These are phyloP conservation scores for Rhinichthys klamathensis DNA, from an alignment of 2,113 vertebrate species.

Conservation along the genomic window DNA sequence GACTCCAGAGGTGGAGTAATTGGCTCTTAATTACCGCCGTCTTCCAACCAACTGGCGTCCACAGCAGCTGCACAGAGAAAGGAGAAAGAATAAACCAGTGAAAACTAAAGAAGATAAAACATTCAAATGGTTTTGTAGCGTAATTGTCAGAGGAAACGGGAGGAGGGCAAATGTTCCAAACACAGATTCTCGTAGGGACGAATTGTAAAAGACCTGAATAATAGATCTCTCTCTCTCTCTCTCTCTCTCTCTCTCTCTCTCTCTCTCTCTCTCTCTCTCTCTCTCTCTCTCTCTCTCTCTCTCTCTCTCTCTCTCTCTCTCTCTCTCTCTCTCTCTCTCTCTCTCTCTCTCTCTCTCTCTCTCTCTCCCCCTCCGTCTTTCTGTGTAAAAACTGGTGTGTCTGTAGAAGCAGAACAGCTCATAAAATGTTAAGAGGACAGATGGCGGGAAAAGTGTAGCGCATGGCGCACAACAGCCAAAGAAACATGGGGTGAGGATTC, in stretches of 20 bases:
- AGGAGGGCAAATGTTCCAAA: conserved; percentile 55
- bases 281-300: conserved; percentile 38
- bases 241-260: conserved; percentile 36
- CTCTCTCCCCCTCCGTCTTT: conserved; percentile 21
- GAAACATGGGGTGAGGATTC: not conserved
- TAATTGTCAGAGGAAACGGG: conserved; percentile 65
- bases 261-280: not conserved
- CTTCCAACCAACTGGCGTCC: conserved; percentile 65
- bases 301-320: conserved; percentile 18
- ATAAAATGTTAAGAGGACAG: conserved; percentile 70
- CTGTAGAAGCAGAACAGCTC: conserved; percentile 55
- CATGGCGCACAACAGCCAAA: conserved; percentile 33
- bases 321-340: conserved; percentile 33
- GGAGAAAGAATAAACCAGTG: conserved; percentile 24
- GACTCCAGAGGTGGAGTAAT: conserved; percentile 74
- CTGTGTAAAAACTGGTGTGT: conserved; percentile 13
- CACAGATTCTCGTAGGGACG: conserved; percentile 58
- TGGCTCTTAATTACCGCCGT: conserved; percentile 74
- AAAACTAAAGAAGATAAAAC: conserved; percentile 50
- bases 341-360: conserved; percentile 25
- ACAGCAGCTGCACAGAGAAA: conserved; percentile 69
- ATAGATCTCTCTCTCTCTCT: conserved; percentile 56
- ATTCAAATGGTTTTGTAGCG: conserved; percentile 60
- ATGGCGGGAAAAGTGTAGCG: conserved; percentile 56
- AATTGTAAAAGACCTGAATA: conserved; percentile 64